Conservation (phyloP, 2,113 vertebrate species). For the Progne subis region DNA sequence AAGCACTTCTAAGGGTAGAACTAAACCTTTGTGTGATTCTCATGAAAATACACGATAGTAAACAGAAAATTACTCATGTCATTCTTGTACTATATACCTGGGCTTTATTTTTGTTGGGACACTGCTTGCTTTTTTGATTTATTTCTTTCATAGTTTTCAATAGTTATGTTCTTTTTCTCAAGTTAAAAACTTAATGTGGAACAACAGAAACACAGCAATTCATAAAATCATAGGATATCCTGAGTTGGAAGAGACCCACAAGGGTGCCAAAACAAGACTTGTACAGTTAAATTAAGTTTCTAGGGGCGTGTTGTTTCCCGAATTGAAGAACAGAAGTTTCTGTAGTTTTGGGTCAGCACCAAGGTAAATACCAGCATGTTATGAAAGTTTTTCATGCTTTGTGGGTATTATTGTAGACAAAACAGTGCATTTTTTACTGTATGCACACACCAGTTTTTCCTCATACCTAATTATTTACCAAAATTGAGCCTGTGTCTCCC, state of each 20-base stretch:
- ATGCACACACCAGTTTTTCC: not conserved
- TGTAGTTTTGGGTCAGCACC: slow-evolving; percentile 6
- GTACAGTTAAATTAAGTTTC: not conserved
- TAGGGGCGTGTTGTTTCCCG: not conserved
- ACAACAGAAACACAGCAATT: not conserved
- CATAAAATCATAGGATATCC: not conserved
- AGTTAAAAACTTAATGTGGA: not conserved
- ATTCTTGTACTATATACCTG: not conserved
- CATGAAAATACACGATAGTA: not conserved
- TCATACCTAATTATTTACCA: not conserved
- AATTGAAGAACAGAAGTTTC: not conserved
- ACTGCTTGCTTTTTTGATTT: not conserved
- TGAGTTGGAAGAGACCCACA: not conserved
- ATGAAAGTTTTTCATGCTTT: not conserved
- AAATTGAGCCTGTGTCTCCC: not conserved
- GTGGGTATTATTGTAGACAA: not conserved
- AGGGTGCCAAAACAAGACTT: not conserved
- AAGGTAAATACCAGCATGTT: slow-evolving; percentile 20
- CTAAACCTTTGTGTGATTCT: not conserved
- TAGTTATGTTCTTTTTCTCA: not conserved
- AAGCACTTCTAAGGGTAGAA: not conserved
- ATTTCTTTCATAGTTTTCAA: not conserved
- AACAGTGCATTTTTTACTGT: slow-evolving; percentile 1
- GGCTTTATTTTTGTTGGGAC: not conserved
- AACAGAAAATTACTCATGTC: not conserved